These are phyloP conservation scores for Tolmerus cingulatus DNA, from an alignment of 2,888 invertebrate genomes.

Conservation along the genomic window DNA sequence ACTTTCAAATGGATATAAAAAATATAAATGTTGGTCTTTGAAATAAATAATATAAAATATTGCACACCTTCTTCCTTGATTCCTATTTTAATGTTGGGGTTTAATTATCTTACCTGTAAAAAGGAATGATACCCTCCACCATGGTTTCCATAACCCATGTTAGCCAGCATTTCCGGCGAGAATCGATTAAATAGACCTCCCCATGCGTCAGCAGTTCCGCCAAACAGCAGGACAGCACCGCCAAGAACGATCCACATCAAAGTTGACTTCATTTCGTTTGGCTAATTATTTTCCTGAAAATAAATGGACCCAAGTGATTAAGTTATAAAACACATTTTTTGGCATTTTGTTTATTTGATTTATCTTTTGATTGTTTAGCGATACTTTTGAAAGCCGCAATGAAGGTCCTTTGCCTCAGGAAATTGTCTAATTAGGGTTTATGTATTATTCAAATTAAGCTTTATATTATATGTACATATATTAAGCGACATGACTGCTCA, in stretches of 20 bases:
- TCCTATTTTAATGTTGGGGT: background rate
- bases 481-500: no score
- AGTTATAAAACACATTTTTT: background rate
- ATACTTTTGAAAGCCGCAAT: background rate
- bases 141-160: slow-evolving; percentile 79
- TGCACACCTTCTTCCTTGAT: no score
- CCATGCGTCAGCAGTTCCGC: slow-evolving; percentile 70
- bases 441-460: background rate
- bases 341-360: background rate
- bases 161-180: slow-evolving; percentile 84
- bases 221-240: slow-evolving; percentile 53
- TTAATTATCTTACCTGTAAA: slow-evolving; percentile 65
- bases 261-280: slow-evolving; percentile 55
- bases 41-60: no score
- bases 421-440: background rate
- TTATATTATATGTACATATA: no score
- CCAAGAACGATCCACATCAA: slow-evolving; percentile 54
- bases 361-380: background rate
- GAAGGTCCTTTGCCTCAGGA: background rate
- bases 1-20: no score
- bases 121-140: slow-evolving; percentile 63
- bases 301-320: background rate
- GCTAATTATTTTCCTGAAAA: slow-evolving; percentile 27
- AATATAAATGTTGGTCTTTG: no score
- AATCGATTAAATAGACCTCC: slow-evolving; percentile 86